Evolutionary conservation across 2,113 vertebrate species (phyloP), one percentile per base, ranked within the genome.

Genomic region (Synchiropus splendidus): DNA sequence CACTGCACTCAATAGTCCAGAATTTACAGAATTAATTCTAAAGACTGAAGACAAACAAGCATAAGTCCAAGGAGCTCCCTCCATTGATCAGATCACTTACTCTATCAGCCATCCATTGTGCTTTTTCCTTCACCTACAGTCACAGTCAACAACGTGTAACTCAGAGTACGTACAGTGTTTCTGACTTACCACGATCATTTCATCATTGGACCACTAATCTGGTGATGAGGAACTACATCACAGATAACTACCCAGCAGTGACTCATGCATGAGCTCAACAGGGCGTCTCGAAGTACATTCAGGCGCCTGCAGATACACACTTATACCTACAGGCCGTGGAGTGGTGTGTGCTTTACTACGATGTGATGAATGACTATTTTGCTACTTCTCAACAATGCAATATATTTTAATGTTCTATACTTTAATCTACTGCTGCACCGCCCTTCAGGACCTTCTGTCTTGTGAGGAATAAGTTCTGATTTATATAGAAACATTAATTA

Each of bases 401-500:
- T 79, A 75, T 74, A 59, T 83, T 84, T 80, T 75, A 80, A 80
- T 80, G 67, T n/a, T n/a, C n/a, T n/a, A n/a, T n/a, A n/a, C n/a
- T n/a, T n/a, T n/a, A n/a, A n/a, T n/a, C n/a, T 50, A 67, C 46
- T 53, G 50, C 58, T 48, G 61, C 51, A 76, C 57, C 16, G 13
- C 15, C 41, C 12, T 61, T 67, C 63, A n/a, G n/a, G n/a, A n/a
- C 75, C 67, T 57, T 51, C 53, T 47, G 50, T 47, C 51, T 67
- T 59, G 53, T 49, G 60, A 80, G 35, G 54, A 60, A 64, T 55
- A 62, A 64, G 49, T 74, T 77, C 53, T 72, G 75, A 59, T 74
- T 78, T 77, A 85, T 85, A 82, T 78, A 75, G 78, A 75, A 66
- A 42, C 71, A 84, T 83, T 79, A 66, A 84, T 83, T 83, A 75